Evolutionary conservation across 1,140 invertebrate species (phyloP), one percentile per base, ranked within the genome.

Genomic region (Monochamus saltuarius): DNA sequence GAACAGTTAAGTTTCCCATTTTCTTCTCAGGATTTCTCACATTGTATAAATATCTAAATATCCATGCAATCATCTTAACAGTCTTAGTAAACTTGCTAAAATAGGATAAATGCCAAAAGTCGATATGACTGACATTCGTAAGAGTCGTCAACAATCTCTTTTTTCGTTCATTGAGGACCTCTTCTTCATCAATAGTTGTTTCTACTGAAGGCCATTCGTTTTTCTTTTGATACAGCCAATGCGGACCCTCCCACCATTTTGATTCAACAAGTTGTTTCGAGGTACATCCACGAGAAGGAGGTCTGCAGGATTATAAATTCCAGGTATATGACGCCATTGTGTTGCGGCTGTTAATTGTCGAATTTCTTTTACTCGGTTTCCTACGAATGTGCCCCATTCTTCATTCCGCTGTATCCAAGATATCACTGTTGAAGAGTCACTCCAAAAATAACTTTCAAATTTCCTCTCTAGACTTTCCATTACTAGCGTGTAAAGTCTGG

Each of bases 241-340:
- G 22, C 14, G 78, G 73, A 14, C 77, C 73, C 62, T 77, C 71
- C 72, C 70, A 74, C 75, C 76, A 80, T 62, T 65, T 59, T 8
- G 70, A 72, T 22, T 77, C 59, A 10, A 75, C 16, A n/a, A 79
- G 60, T 34, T 61, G 17, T 56, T 66, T 64, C 4, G 71, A 51
- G 1, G 59, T 35, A 55, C 73, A 76, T 13, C 77, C 77, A 62
- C 78, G 51, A 8, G 77, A 78, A 11, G 72, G 13, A 78, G 57
- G 64, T 81, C 77, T 13, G 76, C 78, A 7, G 78, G 76, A 62
- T 80, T 80, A 13, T 61, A 29, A 13, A 59, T 50, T 1, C 75
- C 76, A 2, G 76, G 73, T 7, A 79, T 64, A 67, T 79, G 69
- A 16, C 62, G 42, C 76, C 76, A 80, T 17, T 9, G 14, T 2